Conservation (phyloP, 2,797 vertebrate genomes). For the Syngnathus acus region DNA sequence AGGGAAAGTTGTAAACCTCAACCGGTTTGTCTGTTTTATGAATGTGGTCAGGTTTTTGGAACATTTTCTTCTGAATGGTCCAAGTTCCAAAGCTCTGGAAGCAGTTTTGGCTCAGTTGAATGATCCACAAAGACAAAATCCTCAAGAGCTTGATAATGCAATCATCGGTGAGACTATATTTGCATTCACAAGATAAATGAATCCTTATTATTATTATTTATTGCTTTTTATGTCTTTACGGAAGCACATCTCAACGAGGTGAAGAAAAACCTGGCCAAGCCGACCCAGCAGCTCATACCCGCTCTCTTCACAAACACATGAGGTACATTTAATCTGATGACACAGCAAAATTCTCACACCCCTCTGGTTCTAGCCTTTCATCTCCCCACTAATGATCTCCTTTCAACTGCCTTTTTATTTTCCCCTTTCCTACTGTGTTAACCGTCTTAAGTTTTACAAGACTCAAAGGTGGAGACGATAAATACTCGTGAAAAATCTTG, state of each 20-base stretch:
- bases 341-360: slow-evolving; percentile 24
- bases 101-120: slow-evolving; percentile 59
- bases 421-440: slow-evolving; percentile 28
- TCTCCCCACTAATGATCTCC: slow-evolving; percentile 41
- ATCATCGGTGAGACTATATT: slow-evolving; percentile 45
- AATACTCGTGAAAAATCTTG: not conserved
- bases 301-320: slow-evolving; percentile 66
- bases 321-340: slow-evolving; percentile 53
- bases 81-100: slow-evolving; percentile 52
- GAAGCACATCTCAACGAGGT: slow-evolving; percentile 59
- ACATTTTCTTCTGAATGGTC: slow-evolving; percentile 64
- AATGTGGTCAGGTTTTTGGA: slow-evolving; percentile 57
- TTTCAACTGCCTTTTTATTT: slow-evolving; percentile 24
- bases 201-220: no score
- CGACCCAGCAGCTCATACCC: slow-evolving; percentile 57
- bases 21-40: slow-evolving; percentile 5
- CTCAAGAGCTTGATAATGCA: slow-evolving; percentile 62
- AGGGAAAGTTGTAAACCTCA: not conserved
- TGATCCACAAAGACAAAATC: slow-evolving; percentile 56
- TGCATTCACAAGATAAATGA: not conserved
- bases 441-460: slow-evolving; percentile 29
- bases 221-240: slow-evolving; percentile 10
- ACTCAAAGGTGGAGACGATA: slow-evolving; percentile 13
- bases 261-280: slow-evolving; percentile 49
- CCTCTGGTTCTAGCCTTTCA: slow-evolving; percentile 48